Evolutionary conservation across 2,888 invertebrate species (phyloP).

Genomic region (Cephus pygmeus): DNA sequence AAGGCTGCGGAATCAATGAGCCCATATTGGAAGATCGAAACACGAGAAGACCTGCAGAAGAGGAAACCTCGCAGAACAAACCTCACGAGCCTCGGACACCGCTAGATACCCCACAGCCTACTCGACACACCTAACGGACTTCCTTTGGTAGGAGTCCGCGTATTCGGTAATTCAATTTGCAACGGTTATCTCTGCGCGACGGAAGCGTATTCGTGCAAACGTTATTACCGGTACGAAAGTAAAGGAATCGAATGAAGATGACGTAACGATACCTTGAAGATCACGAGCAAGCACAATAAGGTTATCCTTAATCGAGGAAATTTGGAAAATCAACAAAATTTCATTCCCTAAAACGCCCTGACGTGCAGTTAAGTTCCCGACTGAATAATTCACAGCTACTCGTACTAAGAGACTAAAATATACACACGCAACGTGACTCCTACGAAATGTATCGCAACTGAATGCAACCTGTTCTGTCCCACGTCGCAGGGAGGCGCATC

Average conservation of each 20-base stretch:
- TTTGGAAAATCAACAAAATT: background rate
- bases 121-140: constrained; percentile 62
- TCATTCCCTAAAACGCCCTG: background rate
- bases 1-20: background rate
- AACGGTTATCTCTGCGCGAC: constrained; percentile 27
- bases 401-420: too few species aligned
- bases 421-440: background rate
- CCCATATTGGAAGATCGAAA: constrained; percentile 51
- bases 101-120: constrained; percentile 47
- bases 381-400: too few species aligned
- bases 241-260: background rate
- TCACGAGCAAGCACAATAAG: background rate
- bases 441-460: background rate
- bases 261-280: background rate
- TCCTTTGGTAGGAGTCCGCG: constrained; percentile 54
- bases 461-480: background rate
- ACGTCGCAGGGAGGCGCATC: too few species aligned
- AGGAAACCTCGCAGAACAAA: constrained; percentile 64
- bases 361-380: too few species aligned
- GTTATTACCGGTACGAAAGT: too few species aligned
- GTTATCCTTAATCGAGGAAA: background rate
- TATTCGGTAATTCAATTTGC: constrained; percentile 51
- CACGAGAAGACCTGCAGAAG: constrained; percentile 37
- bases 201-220: constrained; percentile 21
- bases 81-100: constrained; percentile 49